Percentiles rank a stretch among this genome's conserved stretches.
phyloP scores from a whole-genome alignment of 2,797 vertebrate species.

The Merluccius polli region DNA sequence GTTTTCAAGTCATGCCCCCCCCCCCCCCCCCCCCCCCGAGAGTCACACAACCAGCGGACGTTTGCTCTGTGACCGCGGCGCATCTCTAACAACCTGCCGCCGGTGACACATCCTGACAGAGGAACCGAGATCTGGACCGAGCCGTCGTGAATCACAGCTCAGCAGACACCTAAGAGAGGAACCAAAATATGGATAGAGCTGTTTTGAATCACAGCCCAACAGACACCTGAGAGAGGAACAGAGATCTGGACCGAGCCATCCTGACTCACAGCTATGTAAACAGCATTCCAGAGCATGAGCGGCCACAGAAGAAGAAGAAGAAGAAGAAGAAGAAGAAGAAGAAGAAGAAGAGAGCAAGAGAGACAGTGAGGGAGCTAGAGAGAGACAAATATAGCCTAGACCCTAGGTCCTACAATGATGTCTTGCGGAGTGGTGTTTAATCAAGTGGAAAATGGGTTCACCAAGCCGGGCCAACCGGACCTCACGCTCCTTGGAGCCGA shows the following conservation, averaged over 20 bases:
- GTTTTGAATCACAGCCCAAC: not conserved
- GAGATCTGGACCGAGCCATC: not conserved
- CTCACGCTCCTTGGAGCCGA: too few species aligned
- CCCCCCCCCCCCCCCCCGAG: too few species aligned
- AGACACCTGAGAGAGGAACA: conserved; percentile 7
- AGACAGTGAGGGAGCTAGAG: too few species aligned
- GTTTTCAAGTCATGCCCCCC: not conserved
- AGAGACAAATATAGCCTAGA: too few species aligned
- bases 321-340: too few species aligned
- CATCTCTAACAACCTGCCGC: not conserved
- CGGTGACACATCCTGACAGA: not conserved
- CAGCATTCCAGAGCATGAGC: not conserved
- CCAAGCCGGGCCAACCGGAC: too few species aligned
- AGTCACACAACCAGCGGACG: not conserved
- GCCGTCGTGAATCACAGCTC: not conserved
- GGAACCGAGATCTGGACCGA: not conserved
- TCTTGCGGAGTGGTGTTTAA: too few species aligned
- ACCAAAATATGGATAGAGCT: not conserved
- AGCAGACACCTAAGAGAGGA: conserved; percentile 6
- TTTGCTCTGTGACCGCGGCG: too few species aligned
- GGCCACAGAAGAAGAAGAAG: not conserved
- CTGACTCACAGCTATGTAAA: not conserved
- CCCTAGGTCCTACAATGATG: too few species aligned
- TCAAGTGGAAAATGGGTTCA: too few species aligned
- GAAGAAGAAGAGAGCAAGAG: too few species aligned